Conservation (phyloP, 2,113 vertebrate species). For the Caranx melampygus region DNA sequence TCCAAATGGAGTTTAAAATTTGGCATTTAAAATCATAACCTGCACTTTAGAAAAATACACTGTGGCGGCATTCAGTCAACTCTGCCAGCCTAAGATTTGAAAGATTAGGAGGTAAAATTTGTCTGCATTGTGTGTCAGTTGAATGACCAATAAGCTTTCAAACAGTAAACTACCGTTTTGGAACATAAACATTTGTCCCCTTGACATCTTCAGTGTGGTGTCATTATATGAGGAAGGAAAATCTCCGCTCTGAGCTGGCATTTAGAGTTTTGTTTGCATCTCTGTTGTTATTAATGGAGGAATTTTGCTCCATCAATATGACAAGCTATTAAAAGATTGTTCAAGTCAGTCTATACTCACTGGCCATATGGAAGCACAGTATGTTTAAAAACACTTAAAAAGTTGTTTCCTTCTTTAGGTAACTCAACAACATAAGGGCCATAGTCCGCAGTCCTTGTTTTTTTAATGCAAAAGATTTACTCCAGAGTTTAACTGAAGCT, state of each 20-base stretch:
- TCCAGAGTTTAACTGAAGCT: neutral
- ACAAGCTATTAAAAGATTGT: too few species aligned
- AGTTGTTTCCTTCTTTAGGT: neutral
- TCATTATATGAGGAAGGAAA: neutral
- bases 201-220: neutral
- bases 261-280: neutral
- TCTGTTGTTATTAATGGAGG: neutral
- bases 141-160: neutral
- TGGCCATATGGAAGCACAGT: neutral
- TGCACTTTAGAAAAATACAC: neutral
- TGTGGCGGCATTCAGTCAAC: neutral
- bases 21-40: neutral
- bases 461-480: neutral
- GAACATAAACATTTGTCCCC: constrained; percentile 17
- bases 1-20: neutral
- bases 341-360: neutral
- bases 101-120: neutral
- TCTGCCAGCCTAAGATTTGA: neutral
- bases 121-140: neutral
- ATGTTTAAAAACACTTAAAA: neutral
- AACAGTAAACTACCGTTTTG: neutral
- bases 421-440: too few species aligned
- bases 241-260: neutral
- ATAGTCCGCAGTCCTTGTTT: neutral
- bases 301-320: too few species aligned